phyloP scores from a whole-genome alignment of 2,888 invertebrate species.

The Lasioglossum calceatum region DNA sequence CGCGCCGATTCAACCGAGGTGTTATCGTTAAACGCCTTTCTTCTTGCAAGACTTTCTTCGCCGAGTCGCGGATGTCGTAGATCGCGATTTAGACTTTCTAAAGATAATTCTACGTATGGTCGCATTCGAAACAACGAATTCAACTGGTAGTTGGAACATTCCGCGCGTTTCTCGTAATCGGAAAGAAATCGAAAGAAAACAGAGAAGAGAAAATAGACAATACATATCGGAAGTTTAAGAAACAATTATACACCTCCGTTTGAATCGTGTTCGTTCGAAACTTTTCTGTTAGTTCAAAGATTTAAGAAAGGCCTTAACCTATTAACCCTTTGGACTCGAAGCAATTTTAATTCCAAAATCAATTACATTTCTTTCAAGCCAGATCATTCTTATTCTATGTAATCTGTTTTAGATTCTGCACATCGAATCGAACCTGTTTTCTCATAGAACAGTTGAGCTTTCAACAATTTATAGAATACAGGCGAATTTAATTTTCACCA shows the following conservation, averaged over 20 bases:
- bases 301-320: neutral
- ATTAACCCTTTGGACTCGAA: no score
- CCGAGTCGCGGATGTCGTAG: neutral
- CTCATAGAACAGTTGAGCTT: no score
- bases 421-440: no score
- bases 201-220: neutral
- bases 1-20: neutral
- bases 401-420: no score
- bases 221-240: neutral
- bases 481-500: no score
- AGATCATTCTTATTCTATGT: no score
- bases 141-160: neutral
- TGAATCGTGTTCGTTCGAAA: neutral
- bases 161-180: neutral
- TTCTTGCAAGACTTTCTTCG: neutral
- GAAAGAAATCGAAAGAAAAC: neutral
- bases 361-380: no score
- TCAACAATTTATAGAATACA: no score
- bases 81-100: neutral
- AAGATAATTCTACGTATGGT: neutral
- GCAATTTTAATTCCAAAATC: no score
- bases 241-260: neutral
- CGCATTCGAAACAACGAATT: neutral
- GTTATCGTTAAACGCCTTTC: conserved; percentile 2
- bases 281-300: neutral